Evolutionary conservation across 92 coral and sea anemone species (phyloP).

Genomic region (Ricordea florida): DNA sequence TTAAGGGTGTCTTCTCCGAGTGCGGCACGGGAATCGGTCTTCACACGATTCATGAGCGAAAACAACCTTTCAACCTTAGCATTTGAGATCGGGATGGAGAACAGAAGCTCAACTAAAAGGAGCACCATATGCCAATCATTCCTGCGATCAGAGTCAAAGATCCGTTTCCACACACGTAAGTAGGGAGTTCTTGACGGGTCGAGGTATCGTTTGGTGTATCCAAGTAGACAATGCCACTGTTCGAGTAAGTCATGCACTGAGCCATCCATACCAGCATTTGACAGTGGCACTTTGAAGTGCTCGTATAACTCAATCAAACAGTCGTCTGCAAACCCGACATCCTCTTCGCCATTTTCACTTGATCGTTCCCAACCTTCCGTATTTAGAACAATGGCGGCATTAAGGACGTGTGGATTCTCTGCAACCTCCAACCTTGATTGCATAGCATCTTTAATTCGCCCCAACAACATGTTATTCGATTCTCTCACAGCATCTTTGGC

Average conservation of each 20-base stretch:
- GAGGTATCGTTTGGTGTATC: constrained; percentile 63
- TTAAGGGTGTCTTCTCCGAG: constrained; percentile 59
- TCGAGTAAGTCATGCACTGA: constrained; percentile 31
- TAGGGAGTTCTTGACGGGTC: constrained; percentile 66
- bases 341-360: constrained; percentile 53
- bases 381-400: constrained; percentile 48
- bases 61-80: constrained; percentile 82
- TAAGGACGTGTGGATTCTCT: constrained; percentile 35
- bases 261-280: constrained; percentile 50
- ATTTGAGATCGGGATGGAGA: constrained; percentile 77
- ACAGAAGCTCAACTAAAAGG: constrained; percentile 65
- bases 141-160: constrained; percentile 54
- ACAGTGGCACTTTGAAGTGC: constrained; percentile 66
- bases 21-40: constrained; percentile 67
- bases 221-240: constrained; percentile 68
- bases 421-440: constrained; percentile 69
- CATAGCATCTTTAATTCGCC: constrained; percentile 50
- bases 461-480: constrained; percentile 43
- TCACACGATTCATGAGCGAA: constrained; percentile 67
- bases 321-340: constrained; percentile 59
- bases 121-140: constrained; percentile 64
- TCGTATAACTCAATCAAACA: constrained; percentile 32
- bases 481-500: constrained; percentile 35
- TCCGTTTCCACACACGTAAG: constrained; percentile 74
- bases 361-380: constrained; percentile 72